Conservation (phyloP, 2,797 vertebrate genomes). For the Clarias pachynema region DNA sequence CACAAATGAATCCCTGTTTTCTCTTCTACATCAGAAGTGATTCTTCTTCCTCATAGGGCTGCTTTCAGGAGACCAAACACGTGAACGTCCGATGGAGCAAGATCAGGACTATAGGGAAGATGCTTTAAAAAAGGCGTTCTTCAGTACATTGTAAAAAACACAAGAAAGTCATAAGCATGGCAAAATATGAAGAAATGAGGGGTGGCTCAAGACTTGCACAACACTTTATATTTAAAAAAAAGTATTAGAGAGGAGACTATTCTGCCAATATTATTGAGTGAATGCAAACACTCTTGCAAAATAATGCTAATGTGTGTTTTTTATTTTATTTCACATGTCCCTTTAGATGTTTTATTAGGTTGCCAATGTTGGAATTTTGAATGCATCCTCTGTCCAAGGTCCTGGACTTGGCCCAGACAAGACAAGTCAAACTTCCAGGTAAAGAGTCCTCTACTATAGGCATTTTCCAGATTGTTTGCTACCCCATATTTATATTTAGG, state of each 20-base stretch:
- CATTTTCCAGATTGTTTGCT: slow-evolving; percentile 36
- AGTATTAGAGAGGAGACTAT: not conserved
- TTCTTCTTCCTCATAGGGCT: too few relatives aligned
- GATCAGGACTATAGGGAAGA: too few relatives aligned
- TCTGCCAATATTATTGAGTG: not conserved
- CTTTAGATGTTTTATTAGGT: not conserved
- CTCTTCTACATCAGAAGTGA: too few relatives aligned
- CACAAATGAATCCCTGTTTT: too few relatives aligned
- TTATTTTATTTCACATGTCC: not conserved
- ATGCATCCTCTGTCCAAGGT: slow-evolving; percentile 59
- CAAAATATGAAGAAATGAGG: too few relatives aligned
- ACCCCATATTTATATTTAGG: not conserved
- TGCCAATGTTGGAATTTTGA: not conserved
- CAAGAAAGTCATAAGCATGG: too few relatives aligned
- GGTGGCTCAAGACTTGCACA: too few relatives aligned
- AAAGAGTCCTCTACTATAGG: slow-evolving; percentile 46
- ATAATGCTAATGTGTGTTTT: not conserved
- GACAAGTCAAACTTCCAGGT: slow-evolving; percentile 41
- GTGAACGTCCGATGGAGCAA: too few relatives aligned
- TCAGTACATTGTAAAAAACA: too few relatives aligned
- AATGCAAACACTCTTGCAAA: not conserved
- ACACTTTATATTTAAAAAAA: too few relatives aligned
- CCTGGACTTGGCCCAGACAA: slow-evolving; percentile 50
- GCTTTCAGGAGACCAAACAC: too few relatives aligned
- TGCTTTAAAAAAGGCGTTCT: too few relatives aligned